Evolutionary conservation across 2,113 vertebrate species (phyloP).

Genomic region (Mugil cephalus): DNA sequence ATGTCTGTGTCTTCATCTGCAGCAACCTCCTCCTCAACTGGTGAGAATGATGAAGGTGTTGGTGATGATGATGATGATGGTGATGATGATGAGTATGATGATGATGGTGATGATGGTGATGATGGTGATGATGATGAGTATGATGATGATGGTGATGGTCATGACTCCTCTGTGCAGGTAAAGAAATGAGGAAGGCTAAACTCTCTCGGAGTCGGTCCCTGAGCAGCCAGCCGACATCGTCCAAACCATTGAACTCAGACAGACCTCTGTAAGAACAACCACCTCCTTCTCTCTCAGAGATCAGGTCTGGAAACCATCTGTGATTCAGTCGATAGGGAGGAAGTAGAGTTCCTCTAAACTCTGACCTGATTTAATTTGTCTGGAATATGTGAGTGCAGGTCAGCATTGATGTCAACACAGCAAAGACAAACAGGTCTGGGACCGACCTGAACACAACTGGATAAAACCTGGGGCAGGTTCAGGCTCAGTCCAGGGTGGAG

Average conservation of each 20-base stretch:
- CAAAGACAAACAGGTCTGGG: no score
- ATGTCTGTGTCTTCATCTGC: conserved; percentile 86
- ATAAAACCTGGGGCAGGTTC: no score
- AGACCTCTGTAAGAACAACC: conserved; percentile 86
- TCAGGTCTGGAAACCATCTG: no score
- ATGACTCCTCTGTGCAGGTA: conserved; percentile 81
- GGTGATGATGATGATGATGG: not conserved
- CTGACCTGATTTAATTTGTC: no score
- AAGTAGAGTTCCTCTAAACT: no score
- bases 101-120: conserved; percentile 1
- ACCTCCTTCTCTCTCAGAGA: no score
- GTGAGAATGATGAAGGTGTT: conserved; percentile 1
- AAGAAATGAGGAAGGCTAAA: conserved; percentile 94
- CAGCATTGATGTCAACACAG: no score
- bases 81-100: not conserved
- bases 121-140: not conserved
- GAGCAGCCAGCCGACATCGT: conserved; percentile 90
- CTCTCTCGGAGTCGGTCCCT: conserved; percentile 94
- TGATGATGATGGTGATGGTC: conserved; percentile 3
- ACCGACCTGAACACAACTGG: no score
- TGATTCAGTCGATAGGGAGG: no score
- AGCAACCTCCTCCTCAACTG: conserved; percentile 70
- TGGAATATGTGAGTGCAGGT: no score
- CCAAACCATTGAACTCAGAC: conserved; percentile 89
- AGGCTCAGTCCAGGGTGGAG: not conserved